Percentiles rank a stretch among this genome's conserved stretches.
Evolutionary conservation across 1,140 invertebrate species (phyloP).

Genomic region (Oedothorax gibbosus): DNA sequence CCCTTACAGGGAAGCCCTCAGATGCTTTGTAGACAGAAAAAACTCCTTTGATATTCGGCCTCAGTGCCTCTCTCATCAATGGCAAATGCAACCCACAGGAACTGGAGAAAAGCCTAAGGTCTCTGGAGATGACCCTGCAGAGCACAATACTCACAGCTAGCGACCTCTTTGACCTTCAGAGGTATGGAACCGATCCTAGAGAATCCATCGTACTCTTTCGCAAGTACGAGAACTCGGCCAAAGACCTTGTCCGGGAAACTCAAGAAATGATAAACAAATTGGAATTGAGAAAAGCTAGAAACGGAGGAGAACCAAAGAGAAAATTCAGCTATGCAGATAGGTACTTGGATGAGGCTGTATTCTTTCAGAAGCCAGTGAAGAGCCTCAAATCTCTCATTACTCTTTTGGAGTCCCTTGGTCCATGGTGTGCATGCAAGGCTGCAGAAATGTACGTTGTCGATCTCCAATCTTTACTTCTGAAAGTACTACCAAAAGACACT

Average conservation of each 20-base stretch:
- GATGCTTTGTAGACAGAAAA: slow-evolving; percentile 70
- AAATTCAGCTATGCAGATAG: not conserved
- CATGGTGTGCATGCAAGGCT: slow-evolving; percentile 67
- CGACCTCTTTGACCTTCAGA: slow-evolving; percentile 81
- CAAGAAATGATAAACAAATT: not conserved
- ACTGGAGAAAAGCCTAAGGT: slow-evolving; percentile 77
- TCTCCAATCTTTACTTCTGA: slow-evolving; percentile 27
- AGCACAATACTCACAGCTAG: slow-evolving; percentile 80
- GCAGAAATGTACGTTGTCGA: slow-evolving; percentile 60
- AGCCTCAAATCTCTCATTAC: slow-evolving; percentile 1
- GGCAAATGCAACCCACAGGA: slow-evolving; percentile 71
- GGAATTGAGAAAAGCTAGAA: not conserved
- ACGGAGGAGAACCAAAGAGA: not conserved
- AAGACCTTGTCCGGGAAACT: not conserved
- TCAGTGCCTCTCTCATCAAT: slow-evolving; percentile 73
- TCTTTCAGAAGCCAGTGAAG: slow-evolving; percentile 28
- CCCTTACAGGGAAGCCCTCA: slow-evolving; percentile 78
- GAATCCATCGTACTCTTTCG: slow-evolving; percentile 64
- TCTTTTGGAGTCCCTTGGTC: slow-evolving; percentile 68
- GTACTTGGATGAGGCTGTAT: not conserved
- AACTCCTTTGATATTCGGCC: slow-evolving; percentile 75
- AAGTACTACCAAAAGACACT: not conserved
- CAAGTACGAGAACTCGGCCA: not conserved
- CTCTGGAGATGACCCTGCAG: slow-evolving; percentile 80
- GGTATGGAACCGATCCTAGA: slow-evolving; percentile 71